Evolutionary conservation across 2,888 invertebrate genomes (phyloP).

Genomic region (Rhorus exstirpatorius): DNA sequence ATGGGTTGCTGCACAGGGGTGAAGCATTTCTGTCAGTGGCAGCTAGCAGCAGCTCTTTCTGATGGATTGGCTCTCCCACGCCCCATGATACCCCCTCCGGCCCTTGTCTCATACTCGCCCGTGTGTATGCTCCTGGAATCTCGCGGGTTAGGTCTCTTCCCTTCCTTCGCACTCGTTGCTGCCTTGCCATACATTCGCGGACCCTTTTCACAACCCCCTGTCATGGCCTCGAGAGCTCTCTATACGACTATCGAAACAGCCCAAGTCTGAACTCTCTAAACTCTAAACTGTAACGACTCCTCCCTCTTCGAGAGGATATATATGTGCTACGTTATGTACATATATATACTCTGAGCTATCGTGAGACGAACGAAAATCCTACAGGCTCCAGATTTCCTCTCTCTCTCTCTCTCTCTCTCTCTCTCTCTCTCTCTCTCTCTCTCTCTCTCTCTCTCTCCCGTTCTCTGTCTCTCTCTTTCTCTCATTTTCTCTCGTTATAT

Average conservation of each 20-base stretch:
- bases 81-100: constrained; percentile 72
- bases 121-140: constrained; percentile 43
- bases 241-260: constrained; percentile 46
- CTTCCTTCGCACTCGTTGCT: constrained; percentile 5
- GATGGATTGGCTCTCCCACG: constrained; percentile 82
- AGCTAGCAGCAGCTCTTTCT: constrained; percentile 80
- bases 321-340: background rate
- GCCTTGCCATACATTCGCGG: constrained; percentile 36
- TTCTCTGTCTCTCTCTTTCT: background rate
- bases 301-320: constrained; percentile 6
- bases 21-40: constrained; percentile 80
- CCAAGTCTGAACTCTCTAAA: constrained; percentile 47
- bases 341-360: constrained; percentile 20
- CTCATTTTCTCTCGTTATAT: background rate
- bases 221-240: constrained; percentile 50
- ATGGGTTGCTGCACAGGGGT: constrained; percentile 41
- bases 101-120: constrained; percentile 54
- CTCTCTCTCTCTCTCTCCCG: background rate
- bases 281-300: constrained; percentile 57
- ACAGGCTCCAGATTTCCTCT: constrained; percentile 4
- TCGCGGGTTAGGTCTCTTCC: constrained; percentile 46
- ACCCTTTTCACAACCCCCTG: constrained; percentile 40
- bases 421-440: background rate
- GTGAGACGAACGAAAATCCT: constrained; percentile 27
- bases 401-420: background rate